Evolutionary conservation across 2,113 vertebrate genomes (phyloP).

Genomic region (Bos javanicus): DNA sequence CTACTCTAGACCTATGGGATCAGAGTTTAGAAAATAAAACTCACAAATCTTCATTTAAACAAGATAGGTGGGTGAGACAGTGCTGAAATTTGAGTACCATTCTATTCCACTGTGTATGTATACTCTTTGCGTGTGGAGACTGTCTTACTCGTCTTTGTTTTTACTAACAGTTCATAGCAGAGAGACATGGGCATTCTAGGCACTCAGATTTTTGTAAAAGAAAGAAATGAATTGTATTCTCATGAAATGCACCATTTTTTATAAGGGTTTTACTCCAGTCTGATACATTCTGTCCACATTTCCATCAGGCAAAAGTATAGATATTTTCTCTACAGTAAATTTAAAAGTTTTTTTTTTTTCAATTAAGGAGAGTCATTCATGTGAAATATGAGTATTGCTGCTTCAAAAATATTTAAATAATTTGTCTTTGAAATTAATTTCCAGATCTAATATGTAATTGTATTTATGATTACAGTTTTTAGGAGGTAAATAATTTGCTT

Average conservation of each 20-base stretch:
- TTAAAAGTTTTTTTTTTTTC: not conserved
- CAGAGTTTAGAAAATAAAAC: not conserved
- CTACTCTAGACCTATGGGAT: not conserved
- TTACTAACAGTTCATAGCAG: not conserved
- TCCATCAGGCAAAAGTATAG: not conserved
- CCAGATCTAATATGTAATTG: constrained; percentile 39
- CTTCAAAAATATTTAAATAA: not conserved
- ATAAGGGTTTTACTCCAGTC: not conserved
- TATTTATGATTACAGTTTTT: constrained; percentile 61
- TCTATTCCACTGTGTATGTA: not conserved
- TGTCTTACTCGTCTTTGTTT: not conserved
- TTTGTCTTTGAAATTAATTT: constrained; percentile 35
- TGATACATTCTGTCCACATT: not conserved
- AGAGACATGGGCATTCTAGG: not conserved
- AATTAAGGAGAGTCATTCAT: not conserved
- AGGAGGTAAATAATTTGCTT: constrained; percentile 54
- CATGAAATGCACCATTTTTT: not conserved
- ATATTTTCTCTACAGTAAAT: not conserved
- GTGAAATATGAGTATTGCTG: constrained; percentile 9
- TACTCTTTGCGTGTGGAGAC: not conserved
- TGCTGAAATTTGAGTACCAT: not conserved
- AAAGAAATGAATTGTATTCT: constrained; percentile 1
- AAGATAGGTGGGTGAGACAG: not conserved
- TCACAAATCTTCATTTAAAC: not conserved
- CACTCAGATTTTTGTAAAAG: not conserved